A percentile compares a stretch with the other conserved stretches of the same genome.
Evolutionary conservation across 2,797 vertebrate genomes (phyloP).

Genomic region (Alcedo quadribrachys): DNA sequence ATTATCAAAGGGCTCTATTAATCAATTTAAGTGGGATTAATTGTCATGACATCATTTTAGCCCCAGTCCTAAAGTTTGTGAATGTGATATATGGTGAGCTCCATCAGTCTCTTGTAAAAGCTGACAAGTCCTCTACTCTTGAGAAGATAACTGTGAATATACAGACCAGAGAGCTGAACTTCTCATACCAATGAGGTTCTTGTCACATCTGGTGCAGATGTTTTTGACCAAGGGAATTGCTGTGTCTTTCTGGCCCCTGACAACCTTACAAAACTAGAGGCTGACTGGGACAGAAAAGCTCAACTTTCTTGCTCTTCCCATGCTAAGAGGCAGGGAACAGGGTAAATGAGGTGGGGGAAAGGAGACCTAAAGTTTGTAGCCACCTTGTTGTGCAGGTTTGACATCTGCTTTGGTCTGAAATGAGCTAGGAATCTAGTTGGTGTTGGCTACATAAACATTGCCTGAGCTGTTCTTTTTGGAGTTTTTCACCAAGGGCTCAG

Average conservation of each 20-base stretch:
- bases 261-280: background rate
- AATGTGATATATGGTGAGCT: background rate
- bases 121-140: background rate
- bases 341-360: background rate
- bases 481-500: background rate
- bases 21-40: background rate
- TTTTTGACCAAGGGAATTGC: background rate
- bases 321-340: background rate
- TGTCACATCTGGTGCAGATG: no score
- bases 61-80: background rate
- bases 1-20: background rate
- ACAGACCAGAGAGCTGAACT: background rate
- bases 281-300: background rate
- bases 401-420: background rate
- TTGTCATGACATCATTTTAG: background rate
- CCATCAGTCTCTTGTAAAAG: background rate
- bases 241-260: background rate
- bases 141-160: fast-evolving
- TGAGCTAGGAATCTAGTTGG: background rate
- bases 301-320: background rate
- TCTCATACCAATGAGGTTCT: background rate
- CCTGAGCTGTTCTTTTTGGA: background rate
- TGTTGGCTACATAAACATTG: background rate
- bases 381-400: background rate
- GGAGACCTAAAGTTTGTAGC: background rate